A percentile compares a stretch with the other conserved stretches of the same genome.
phyloP scores from a whole-genome alignment of 2,113 vertebrate species.

The Variabilichromis moorii region DNA sequence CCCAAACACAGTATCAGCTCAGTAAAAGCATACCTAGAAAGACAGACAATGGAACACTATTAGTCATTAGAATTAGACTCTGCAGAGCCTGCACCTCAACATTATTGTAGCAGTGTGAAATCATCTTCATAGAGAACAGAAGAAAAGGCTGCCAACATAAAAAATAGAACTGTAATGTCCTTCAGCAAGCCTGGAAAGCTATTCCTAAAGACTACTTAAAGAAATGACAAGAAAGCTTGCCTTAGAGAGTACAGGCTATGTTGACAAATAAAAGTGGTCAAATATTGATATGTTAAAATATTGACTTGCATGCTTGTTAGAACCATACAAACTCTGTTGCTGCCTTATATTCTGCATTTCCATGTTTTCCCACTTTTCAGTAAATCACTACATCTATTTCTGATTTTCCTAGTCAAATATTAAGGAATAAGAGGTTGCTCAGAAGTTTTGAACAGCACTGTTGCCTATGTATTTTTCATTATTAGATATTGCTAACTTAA shows the following conservation, averaged over 20 bases:
- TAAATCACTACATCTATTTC: background rate
- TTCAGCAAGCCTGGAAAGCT: background rate
- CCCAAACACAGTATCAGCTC: background rate
- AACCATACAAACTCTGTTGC: background rate
- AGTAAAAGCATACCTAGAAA: background rate
- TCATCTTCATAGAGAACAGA: background rate
- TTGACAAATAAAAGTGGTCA: background rate
- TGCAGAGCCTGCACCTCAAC: background rate
- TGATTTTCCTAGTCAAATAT: background rate
- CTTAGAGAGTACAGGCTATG: background rate
- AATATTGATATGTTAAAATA: background rate
- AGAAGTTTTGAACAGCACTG: background rate
- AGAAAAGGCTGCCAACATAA: background rate
- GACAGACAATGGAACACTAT: background rate
- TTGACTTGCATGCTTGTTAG: background rate
- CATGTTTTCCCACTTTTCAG: background rate
- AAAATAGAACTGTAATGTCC: background rate
- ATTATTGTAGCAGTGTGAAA: background rate
- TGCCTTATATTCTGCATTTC: background rate
- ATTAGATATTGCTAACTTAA: background rate
- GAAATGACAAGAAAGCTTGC: background rate
- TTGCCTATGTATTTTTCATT: background rate
- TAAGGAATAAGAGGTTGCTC: background rate
- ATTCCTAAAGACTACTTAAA: background rate
- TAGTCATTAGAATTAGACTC: background rate